Base-by-base conservation (phyloP, 2,888 invertebrate genomes). In the Therioaphis trifolii region DNA sequence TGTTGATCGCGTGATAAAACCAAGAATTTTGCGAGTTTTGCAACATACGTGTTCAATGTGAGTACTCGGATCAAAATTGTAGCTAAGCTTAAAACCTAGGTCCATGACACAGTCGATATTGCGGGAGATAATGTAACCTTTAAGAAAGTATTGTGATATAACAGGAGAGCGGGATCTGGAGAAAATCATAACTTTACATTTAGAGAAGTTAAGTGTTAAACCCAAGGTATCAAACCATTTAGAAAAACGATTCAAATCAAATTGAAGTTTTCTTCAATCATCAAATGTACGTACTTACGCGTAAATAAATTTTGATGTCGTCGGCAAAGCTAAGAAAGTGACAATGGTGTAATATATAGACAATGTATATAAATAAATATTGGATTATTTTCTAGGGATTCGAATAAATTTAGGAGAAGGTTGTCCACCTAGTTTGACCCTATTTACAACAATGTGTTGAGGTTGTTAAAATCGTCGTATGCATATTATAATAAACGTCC, bases 21-120 rank as follows among this genome's bases (percentile, higher is more conserved):
- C n/a, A n/a, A n/a, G n/a, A n/a, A n/a, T n/a, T n/a, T n/a, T n/a
- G n/a, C n/a, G n/a, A n/a, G n/a, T n/a, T n/a, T n/a, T n/a, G n/a
- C n/a, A n/a, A n/a, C n/a, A n/a, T n/a, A n/a, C n/a, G n/a, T n/a
- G n/a, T n/a, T n/a, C n/a, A n/a, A n/a, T n/a, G n/a, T n/a, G n/a
- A n/a, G n/a, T n/a, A n/a, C n/a, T 15, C 24, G 24, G 24, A 4
- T 61, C 61, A 18, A 61, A 24, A 27, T 61, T 61, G 15, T 61
- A 61, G 24, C 24, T 61, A 61, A 61, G 61, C 61, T 21, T 61
- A 24, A 61, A 61, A 61, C 61, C 61, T 27, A 61, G 61, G 27
- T 61, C 15, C 27, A 24, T 61, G 61, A 61, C 24, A 27, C 27
- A 21, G 27, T 61, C 15, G 61, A 61, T 24, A 61, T 14, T 24